These are phyloP conservation scores for Rhimphoctona megacephalus DNA, from an alignment of 2,888 invertebrate genomes.

Conservation along the genomic window DNA sequence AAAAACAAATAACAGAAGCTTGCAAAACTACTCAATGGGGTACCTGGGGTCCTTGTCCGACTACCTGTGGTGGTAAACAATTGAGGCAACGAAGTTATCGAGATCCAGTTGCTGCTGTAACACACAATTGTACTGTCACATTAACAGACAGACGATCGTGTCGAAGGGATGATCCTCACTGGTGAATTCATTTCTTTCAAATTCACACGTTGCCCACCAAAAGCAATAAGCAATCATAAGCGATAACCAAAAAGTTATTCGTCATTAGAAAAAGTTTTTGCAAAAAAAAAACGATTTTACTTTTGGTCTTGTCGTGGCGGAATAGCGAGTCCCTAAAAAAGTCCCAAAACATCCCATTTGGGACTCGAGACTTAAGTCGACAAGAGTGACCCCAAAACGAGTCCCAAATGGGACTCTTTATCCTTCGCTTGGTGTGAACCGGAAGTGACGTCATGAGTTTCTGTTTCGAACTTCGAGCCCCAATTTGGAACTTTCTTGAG, in stretches of 20 bases:
- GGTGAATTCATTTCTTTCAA: slow-evolving; percentile 73
- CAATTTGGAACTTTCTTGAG: no score
- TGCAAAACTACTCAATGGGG: slow-evolving; percentile 92
- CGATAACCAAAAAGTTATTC: background rate
- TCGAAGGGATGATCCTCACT: slow-evolving; percentile 73
- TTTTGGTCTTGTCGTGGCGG: background rate
- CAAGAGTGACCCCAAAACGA: no score
- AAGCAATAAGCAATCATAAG: background rate
- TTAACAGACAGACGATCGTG: slow-evolving; percentile 78
- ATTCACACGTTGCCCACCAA: background rate
- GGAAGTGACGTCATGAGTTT: no score
- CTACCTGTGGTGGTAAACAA: slow-evolving; percentile 94
- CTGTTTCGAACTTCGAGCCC: no score
- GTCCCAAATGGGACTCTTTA: no score
- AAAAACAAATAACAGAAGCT: slow-evolving; percentile 87
- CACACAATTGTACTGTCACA: slow-evolving; percentile 87
- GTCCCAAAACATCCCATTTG: no score
- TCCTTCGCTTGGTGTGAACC: no score
- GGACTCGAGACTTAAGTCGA: no score
- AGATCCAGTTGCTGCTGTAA: slow-evolving; percentile 85
- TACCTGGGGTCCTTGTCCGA: slow-evolving; percentile 93
- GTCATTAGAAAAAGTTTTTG: background rate
- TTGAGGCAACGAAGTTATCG: slow-evolving; percentile 91
- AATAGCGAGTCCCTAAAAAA: no score
- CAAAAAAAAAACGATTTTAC: background rate